Base-by-base conservation (phyloP, 2,113 vertebrate genomes). In the Petromus typicus region DNA sequence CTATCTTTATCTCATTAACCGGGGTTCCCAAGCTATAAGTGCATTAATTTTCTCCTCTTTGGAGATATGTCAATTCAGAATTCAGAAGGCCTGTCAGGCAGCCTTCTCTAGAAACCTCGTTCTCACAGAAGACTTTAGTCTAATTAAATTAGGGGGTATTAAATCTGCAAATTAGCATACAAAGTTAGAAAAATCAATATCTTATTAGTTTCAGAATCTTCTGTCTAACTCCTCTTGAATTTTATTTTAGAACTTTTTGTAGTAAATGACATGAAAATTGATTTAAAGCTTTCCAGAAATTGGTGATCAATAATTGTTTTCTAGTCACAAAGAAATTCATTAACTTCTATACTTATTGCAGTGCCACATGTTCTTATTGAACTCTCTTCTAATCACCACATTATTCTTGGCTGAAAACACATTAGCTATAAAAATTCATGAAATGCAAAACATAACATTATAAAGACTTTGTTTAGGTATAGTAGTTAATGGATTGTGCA, bases 371-470 rank as follows among this genome's bases (percentile, higher is more conserved):
- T 97, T 98, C 92, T 96, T 96, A 97, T 89, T 32, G 84, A 98
- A 86, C 95, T 96, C 91, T 97, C 61, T 97, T 98, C 97, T 98
- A 98, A 98, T 98, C 97, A 97, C 97, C 93, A 86, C 95, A 96
- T 98, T 98, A 98, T 98, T 98, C 96, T 98, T 98, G 98, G 96
- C 97, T 98, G 96, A 98, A 97, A 98, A 98, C 97, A 97, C 93
- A 97, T 98, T 98, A 98, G 97, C 98, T 98, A 98, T 98, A 98
- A 98, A 98, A 98, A 97, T 97, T 98, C 97, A 97, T 98, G 97
- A 97, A 98, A 98, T 97, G 97, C 98, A 97, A 96, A 98, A 95
- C 96, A 96, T 97, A 98, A 97, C 95, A 84, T 97, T 97, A 97
- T 98, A 98, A 98, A 98, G 98, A 97, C 97, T 98, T 98, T 98